phyloP scores from a whole-genome alignment of 1,140 invertebrate genomes.

The Caenorhabditis inopinata region DNA sequence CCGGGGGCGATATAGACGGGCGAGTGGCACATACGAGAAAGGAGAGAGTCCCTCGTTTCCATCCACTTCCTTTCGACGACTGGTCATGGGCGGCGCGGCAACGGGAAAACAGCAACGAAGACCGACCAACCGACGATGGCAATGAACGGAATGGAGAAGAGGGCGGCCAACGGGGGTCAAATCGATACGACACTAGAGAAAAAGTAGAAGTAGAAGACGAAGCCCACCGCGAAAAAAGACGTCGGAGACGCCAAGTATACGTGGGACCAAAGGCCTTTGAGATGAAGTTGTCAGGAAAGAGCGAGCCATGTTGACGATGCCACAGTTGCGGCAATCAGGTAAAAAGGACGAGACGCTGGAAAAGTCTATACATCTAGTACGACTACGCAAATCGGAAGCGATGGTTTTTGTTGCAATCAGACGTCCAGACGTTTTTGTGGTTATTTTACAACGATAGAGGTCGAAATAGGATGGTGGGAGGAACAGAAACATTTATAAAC shows the following conservation, averaged over 20 bases:
- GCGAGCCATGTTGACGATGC: neutral
- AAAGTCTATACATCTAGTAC: neutral
- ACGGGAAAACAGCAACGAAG: constrained; percentile 27
- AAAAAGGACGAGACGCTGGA: neutral
- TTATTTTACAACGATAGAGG: too few species aligned
- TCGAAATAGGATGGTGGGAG: neutral
- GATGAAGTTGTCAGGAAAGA: neutral
- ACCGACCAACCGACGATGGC: constrained; percentile 17
- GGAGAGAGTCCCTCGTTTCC: constrained; percentile 27
- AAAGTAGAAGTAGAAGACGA: neutral
- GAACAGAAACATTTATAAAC: neutral
- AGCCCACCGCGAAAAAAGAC: neutral
- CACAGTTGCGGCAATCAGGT: neutral
- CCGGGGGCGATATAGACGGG: constrained; percentile 26
- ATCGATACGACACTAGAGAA: constrained; percentile 20
- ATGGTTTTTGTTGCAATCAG: too few species aligned
- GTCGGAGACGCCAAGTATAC: neutral
- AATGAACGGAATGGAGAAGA: constrained; percentile 32
- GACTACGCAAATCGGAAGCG: too few species aligned
- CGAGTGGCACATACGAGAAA: constrained; percentile 29
- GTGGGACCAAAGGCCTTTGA: neutral
- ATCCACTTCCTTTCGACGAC: neutral
- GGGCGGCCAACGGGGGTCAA: constrained; percentile 3
- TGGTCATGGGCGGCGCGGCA: constrained; percentile 30
- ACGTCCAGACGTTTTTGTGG: too few species aligned